Percentiles rank a stretch among this genome's conserved stretches.
phyloP scores from a whole-genome alignment of 2,113 vertebrate species.

The Alosa alosa region DNA sequence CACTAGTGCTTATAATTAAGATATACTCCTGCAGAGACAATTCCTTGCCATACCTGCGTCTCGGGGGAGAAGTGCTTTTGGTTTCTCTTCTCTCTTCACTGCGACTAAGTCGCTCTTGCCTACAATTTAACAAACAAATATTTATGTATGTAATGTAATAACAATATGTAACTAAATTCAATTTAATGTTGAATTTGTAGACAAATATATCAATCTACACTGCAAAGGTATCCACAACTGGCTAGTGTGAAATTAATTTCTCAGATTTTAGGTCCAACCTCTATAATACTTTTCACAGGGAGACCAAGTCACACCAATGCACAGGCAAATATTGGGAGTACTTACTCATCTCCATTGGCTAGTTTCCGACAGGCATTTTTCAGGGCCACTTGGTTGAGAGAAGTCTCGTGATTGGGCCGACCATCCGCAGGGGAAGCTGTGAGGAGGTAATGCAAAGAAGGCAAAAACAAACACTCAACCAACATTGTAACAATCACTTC shows the following conservation, averaged over 20 bases:
- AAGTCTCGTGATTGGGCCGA: slow-evolving; percentile 71
- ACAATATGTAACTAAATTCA: not conserved
- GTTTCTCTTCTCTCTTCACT: slow-evolving; percentile 42
- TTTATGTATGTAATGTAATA: not conserved
- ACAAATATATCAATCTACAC: not conserved
- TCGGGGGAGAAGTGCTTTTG: slow-evolving; percentile 23
- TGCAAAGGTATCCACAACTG: not conserved
- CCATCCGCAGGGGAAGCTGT: slow-evolving; percentile 75
- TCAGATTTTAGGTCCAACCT: not conserved
- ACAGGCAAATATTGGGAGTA: not conserved
- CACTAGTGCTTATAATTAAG: not conserved
- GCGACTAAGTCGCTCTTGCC: slow-evolving; percentile 40
- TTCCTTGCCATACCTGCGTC: slow-evolving; percentile 43
- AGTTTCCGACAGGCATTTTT: slow-evolving; percentile 63
- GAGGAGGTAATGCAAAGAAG: not conserved
- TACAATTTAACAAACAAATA: slow-evolving; percentile 3
- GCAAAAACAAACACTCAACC: not conserved
- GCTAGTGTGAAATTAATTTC: not conserved
- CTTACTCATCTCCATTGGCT: slow-evolving; percentile 33
- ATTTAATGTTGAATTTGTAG: not conserved
- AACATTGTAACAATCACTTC: not conserved
- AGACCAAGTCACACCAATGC: not conserved
- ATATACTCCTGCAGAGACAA: not conserved
- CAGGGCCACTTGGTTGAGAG: slow-evolving; percentile 63
- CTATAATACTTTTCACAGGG: not conserved